phyloP scores from a whole-genome alignment of 2,888 invertebrate genomes.

The Mactromeris polynyma region DNA sequence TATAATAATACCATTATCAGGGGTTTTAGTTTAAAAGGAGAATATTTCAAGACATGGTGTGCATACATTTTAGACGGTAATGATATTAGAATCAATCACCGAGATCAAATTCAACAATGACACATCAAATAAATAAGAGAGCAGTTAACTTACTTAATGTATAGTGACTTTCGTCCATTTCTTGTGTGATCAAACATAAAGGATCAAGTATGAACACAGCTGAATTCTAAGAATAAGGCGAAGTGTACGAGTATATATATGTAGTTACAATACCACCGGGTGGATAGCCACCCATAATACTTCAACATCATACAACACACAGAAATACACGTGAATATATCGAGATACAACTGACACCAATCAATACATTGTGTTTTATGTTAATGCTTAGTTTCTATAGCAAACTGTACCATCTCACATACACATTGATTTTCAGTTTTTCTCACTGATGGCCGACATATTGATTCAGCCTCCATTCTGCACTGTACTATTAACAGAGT shows the following conservation, averaged over 20 bases:
- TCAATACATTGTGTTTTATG: neutral
- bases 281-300: neutral
- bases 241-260: neutral
- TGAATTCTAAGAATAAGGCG: too few species aligned
- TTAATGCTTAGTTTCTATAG: neutral
- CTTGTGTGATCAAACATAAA: too few species aligned
- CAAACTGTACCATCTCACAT: neutral
- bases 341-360: neutral
- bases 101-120: too few species aligned
- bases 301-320: neutral
- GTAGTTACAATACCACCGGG: neutral
- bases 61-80: too few species aligned
- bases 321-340: neutral
- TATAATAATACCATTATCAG: too few species aligned
- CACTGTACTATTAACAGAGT: neutral
- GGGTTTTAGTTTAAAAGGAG: too few species aligned
- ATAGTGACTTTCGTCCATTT: too few species aligned
- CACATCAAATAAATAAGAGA: too few species aligned
- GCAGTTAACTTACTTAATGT: too few species aligned
- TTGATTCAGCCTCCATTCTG: neutral
- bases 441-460: neutral
- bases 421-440: conserved; percentile 21
- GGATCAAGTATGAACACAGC: too few species aligned
- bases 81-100: too few species aligned
- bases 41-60: too few species aligned